Evolutionary conservation across 2,888 invertebrate species (phyloP), one percentile per base, ranked within the genome.

Genomic region (Apotomis capreana): DNA sequence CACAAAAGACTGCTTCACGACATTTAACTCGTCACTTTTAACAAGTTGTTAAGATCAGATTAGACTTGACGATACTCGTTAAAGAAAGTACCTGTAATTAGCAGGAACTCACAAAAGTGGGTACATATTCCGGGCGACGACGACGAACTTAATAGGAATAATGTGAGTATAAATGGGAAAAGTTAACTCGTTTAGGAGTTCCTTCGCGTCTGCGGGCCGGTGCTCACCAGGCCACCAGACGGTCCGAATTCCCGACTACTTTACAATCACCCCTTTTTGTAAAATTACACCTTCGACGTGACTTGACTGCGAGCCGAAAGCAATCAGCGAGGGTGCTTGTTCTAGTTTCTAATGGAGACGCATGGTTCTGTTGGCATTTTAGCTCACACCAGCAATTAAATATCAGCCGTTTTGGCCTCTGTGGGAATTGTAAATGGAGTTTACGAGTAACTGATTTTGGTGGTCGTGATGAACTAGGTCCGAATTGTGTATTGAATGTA

Each of bases 81-180:
- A 87, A 88, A 87, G 84, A 83, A 82, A 86, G 85, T 79, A 87
- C 87, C 87, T 88, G 86, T 87, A 89, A 89, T 90, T 89, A 89
- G 86, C 81, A 77, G 77, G 78, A 83, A 83, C 81, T 83, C 85
- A 85, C 83, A 83, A 85, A 86, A 87, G 83, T 83, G 83, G 85
- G 84, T 87, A 87, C 87, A 90, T 87, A 85, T 85, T 90, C 84
- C 78, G 77, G 61, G 64, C 68, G 73, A 73, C 83, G 73, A 73
- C 83, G 84, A 85, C 85, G 84, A 89, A 89, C 86, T 88, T 90
- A 89, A 89, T 89, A 86, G 88, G 87, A 87, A 87, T 90, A 90
- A 90, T 89, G 89, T 87, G 85, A 85, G 86, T 88, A 89, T 86
- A 87, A 91, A 91, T 92, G 91, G 87, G 87, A 83, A 90, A 92